Conservation (phyloP, 2,888 invertebrate genomes). For the Stomorhina lunata region DNA sequence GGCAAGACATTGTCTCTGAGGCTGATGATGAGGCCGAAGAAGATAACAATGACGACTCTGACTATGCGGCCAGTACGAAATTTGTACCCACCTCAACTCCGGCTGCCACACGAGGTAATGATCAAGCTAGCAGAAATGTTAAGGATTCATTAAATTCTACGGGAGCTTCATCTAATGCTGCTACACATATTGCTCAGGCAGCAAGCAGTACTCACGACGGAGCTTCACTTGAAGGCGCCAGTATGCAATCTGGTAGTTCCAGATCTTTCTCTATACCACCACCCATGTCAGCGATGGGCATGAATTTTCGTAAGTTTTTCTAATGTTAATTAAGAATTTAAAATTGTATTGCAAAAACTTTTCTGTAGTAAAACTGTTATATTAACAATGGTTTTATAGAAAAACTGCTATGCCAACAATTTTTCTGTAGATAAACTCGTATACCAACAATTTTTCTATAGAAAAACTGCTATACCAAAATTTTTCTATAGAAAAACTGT, state of each 20-base stretch:
- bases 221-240: conserved; percentile 77
- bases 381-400: too few relatives aligned
- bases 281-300: conserved; percentile 74
- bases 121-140: conserved; percentile 24
- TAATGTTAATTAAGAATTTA: background rate
- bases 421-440: too few relatives aligned
- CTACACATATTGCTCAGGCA: conserved; percentile 74
- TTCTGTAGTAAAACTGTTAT: too few relatives aligned
- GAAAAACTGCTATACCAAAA: too few relatives aligned
- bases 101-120: conserved; percentile 29
- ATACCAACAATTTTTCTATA: too few relatives aligned
- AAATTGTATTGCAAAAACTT: too few relatives aligned
- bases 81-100: conserved; percentile 49
- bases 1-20: conserved; percentile 70
- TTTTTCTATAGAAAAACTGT: too few relatives aligned
- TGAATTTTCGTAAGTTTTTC: conserved; percentile 74
- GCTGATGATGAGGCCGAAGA: conserved; percentile 76
- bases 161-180: conserved; percentile 63
- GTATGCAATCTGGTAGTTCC: conserved; percentile 78
- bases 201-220: conserved; percentile 72
- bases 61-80: conserved; percentile 62
- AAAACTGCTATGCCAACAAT: too few relatives aligned
- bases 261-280: conserved; percentile 79
- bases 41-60: conserved; percentile 72
- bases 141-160: conserved; percentile 65